Conservation (phyloP, 1,140 invertebrate genomes). For the Notospermus geniculatus region DNA sequence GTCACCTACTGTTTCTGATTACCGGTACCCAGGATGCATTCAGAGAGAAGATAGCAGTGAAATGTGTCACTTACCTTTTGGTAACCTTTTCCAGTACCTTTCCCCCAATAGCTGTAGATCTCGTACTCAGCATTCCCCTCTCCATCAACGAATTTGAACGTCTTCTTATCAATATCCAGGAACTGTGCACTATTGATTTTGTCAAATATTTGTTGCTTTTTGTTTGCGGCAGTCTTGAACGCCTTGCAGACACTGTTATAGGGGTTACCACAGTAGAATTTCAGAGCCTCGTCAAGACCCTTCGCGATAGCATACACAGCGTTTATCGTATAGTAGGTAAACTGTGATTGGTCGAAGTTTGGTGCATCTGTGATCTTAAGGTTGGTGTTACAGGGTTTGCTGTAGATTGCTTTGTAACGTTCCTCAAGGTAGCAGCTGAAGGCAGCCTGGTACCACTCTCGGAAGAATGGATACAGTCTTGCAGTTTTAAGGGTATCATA, state of each 20-base stretch:
- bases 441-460: conserved; percentile 42
- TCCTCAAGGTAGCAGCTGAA: conserved; percentile 39
- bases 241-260: conserved; percentile 37
- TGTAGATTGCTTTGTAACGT: conserved; percentile 26
- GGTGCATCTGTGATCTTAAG: conserved; percentile 23
- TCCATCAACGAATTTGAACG: conserved; percentile 3
- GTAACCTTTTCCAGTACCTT: not conserved
- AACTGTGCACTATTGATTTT: conserved; percentile 36
- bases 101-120: not conserved
- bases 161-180: conserved; percentile 20
- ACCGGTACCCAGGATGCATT: no score
- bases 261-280: conserved; percentile 34
- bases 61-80: no score
- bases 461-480: conserved; percentile 50
- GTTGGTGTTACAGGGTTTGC: conserved; percentile 23
- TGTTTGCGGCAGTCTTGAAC: conserved; percentile 33
- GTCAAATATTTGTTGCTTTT: conserved; percentile 29
- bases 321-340: conserved; percentile 32
- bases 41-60: no score
- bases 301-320: conserved; percentile 39
- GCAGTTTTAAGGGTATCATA: no score
- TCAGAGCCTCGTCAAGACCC: conserved; percentile 38
- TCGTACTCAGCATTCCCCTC: conserved; percentile 4
- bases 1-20: no score
- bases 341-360: conserved; percentile 32